Base-by-base conservation (phyloP, 2,888 invertebrate species). In the Dorcus hopei region DNA sequence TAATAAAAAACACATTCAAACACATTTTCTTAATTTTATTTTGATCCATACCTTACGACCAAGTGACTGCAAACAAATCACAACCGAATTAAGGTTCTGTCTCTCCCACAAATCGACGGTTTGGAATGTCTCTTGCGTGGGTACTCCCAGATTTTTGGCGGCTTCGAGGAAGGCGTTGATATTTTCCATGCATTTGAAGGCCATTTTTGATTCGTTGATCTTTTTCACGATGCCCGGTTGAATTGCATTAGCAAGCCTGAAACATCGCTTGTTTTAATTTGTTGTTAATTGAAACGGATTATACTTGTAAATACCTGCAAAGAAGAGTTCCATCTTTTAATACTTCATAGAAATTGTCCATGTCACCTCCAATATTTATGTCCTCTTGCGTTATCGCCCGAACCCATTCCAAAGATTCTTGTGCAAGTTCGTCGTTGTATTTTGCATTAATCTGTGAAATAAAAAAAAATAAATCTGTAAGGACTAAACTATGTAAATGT, bases 151-250 rank as follows among this genome's bases (percentile, higher is more conserved):
- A 58, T 84, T 85, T 74, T 87, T 88, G 57, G 92, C 93, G 8
- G 89, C 89, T 66, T 90, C 91, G 59, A 95, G 81, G 81, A 97
- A 97, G 26, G 90, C 91, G 79, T 95, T 95, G 70, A 98, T 97
- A 79, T 98, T 98, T 81, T 98, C 97, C 97, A 98, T 98, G 80
- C 95, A 95, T 76, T 97, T 97, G 81, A 97, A 98, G 59, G 93
- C 95, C 89, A 95, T 91, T 74, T 88, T 87, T 38, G 77, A 76
- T 69, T 87, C 87, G 79, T 97, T 97, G 69, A 97, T 87, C 81
- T 95, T 96, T 82, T 95, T 96, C 57, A 98, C 88, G 54, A 88
- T 85, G 47, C 90, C 92, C 0, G 92, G 87, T 76, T 94, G 87
- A 70, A 97, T 86, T 66, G 84, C 84, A 80, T 97, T 97, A 26